Evolutionary conservation across 1,140 invertebrate species (phyloP).

Genomic region (Aphaenogaster floridana): DNA sequence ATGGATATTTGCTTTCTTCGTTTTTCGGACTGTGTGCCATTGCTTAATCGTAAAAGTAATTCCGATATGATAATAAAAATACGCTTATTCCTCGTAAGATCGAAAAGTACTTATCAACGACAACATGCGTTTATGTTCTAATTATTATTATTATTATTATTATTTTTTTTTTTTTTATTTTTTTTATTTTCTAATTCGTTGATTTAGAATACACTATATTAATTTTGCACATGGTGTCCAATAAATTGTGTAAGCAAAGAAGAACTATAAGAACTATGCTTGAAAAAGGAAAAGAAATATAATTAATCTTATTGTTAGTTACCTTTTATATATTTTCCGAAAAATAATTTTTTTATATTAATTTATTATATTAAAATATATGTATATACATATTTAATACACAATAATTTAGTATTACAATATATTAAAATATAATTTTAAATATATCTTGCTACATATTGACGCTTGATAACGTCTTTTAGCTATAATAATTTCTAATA

Average conservation of each 20-base stretch:
- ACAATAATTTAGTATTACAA: conserved; percentile 2
- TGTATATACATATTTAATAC: not conserved
- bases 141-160: too few relatives aligned
- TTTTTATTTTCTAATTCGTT: too few relatives aligned
- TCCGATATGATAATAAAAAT: not conserved
- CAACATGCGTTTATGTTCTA: not conserved
- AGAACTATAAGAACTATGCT: not conserved
- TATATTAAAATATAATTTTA: conserved; percentile 8
- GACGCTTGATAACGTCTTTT: not conserved
- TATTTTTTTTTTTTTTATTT: too few relatives aligned
- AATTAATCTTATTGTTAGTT: not conserved
- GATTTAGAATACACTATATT: too few relatives aligned
- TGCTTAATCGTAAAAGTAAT: not conserved
- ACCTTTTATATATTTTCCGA: not conserved
- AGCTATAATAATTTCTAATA: not conserved
- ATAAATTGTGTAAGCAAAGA: not conserved
- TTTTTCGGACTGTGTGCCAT: not conserved
- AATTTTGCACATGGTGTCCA: not conserved
- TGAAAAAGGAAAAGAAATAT: not conserved
- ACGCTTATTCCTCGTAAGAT: not conserved
- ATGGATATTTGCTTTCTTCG: not conserved
- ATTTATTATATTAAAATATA: not conserved
- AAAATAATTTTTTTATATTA: not conserved
- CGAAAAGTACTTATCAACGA: not conserved
- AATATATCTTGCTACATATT: not conserved